These are phyloP conservation scores for Lordiphosa andalusiaca DNA, from an alignment of 2,888 invertebrate species.

Conservation along the genomic window DNA sequence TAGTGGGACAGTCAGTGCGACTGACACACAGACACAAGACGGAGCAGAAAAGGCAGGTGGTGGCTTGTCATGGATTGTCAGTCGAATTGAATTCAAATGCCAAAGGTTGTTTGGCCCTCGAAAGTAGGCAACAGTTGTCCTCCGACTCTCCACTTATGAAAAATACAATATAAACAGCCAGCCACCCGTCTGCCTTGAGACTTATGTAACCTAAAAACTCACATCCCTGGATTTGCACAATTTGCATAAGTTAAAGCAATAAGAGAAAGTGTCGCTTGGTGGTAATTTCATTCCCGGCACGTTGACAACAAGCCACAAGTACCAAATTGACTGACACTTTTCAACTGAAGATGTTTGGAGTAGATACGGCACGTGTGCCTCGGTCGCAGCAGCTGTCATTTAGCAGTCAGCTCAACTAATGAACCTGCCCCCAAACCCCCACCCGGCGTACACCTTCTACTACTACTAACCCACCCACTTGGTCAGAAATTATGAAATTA, in stretches of 20 bases:
- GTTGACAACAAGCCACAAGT: constrained; percentile 43
- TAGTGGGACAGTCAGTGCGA: constrained; percentile 35
- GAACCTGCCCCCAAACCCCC: constrained; percentile 1
- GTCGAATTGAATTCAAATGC: constrained; percentile 40
- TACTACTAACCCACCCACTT: too few relatives aligned
- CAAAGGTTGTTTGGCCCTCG: constrained; percentile 43
- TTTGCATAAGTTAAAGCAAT: constrained; percentile 62
- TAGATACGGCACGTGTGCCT: constrained; percentile 61
- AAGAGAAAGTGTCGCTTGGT: constrained; percentile 49
- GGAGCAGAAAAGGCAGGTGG: constrained; percentile 4
- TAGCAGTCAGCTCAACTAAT: constrained; percentile 36
- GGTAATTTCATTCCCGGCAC: constrained; percentile 47
- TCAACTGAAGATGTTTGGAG: constrained; percentile 43
- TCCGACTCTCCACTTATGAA: constrained; percentile 1
- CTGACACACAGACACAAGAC: constrained; percentile 4
- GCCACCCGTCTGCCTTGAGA: neutral
- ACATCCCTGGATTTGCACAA: constrained; percentile 13
- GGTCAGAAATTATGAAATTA: constrained; percentile 42
- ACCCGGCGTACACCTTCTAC: neutral
- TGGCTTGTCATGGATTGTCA: constrained; percentile 26
- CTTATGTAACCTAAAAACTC: constrained; percentile 2
- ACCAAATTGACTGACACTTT: constrained; percentile 45
- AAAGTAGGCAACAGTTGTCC: constrained; percentile 42
- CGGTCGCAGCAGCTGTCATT: constrained; percentile 47
- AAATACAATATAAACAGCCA: constrained; percentile 23